Base-by-base conservation (phyloP, 1,140 invertebrate genomes). In the Fopius arisanus region DNA sequence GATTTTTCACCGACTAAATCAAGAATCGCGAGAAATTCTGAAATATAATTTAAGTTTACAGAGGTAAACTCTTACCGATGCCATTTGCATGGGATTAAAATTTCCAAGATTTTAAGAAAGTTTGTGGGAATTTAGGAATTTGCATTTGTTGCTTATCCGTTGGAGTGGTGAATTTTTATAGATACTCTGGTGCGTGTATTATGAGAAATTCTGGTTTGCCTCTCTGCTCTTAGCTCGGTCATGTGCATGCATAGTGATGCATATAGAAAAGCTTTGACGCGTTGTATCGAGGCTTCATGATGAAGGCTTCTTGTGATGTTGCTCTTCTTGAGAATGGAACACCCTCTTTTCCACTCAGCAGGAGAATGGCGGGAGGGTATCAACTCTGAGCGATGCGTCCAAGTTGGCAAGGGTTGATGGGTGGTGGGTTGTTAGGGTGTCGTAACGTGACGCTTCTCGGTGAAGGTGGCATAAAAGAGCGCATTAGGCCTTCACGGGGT, bases 401-500 rank as follows among this genome's bases (percentile, higher is more conserved):
- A 59, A 59, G 21, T 59, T 19, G 54, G 33, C 12, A 37, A 12
- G 33, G 33, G 33, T 37, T 10, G 5, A 12, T 37, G 43, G 43
- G 43, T 48, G 9, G 43, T 16, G 9, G 43, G 5, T 6, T 16
- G 43, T n/a, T n/a, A 51, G 23, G 5, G 54, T 21, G 54, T 59
- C 54, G 23, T 59, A 59, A 26, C 23, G 54, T 59, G 54, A 59
- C 54, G 54, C 6, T 23, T 21, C 19, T 19, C 43, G 19, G n/a
- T 21, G 54, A 59, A 28, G 1, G 54, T 26, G 54, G 21, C 54
- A 59, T 59, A 28, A 59, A 59, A 59, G 54, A n/a, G 54, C 23
- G 54, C 54, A 59, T 59, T 59, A 59, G 23, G 23, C 54, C 54
- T 59, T 59, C 54, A 59, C 54, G 54, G 54, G 9, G 6, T 59